Evolutionary conservation across 2,797 vertebrate genomes (phyloP).

Genomic region (Tachyglossus aculeatus): DNA sequence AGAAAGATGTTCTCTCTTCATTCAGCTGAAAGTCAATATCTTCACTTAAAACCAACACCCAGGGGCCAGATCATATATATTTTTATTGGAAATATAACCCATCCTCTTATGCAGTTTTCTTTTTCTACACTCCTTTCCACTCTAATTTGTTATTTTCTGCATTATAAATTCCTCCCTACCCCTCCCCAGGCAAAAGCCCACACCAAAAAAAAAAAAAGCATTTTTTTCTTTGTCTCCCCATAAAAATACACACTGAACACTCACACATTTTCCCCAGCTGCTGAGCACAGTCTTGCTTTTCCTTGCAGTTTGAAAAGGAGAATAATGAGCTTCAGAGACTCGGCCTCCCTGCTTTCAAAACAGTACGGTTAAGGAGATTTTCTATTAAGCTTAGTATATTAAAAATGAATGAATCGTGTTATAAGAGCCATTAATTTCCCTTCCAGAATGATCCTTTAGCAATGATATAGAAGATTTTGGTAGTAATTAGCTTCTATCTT

Average conservation of each 20-base stretch:
- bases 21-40: constrained; percentile 70
- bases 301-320: neutral
- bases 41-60: constrained; percentile 62
- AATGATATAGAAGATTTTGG: too few relatives aligned
- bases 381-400: neutral
- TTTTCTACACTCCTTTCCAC: constrained; percentile 7
- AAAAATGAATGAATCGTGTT: neutral
- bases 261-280: neutral
- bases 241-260: neutral
- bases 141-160: constrained; percentile 33
- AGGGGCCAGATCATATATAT: constrained; percentile 37
- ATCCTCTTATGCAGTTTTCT: constrained; percentile 11
- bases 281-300: neutral
- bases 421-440: too few relatives aligned
- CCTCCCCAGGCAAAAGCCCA: neutral
- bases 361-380: neutral
- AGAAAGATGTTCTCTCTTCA: constrained; percentile 66
- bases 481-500: too few relatives aligned
- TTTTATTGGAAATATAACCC: constrained; percentile 52
- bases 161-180: neutral
- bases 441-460: too few relatives aligned
- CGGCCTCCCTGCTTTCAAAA: neutral
- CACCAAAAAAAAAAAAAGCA: constrained; percentile 14
- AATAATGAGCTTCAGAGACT: neutral
- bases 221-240: constrained; percentile 17